Evolutionary conservation across 2,113 vertebrate genomes (phyloP), one percentile per base, ranked within the genome.

Genomic region (Strix uralensis): DNA sequence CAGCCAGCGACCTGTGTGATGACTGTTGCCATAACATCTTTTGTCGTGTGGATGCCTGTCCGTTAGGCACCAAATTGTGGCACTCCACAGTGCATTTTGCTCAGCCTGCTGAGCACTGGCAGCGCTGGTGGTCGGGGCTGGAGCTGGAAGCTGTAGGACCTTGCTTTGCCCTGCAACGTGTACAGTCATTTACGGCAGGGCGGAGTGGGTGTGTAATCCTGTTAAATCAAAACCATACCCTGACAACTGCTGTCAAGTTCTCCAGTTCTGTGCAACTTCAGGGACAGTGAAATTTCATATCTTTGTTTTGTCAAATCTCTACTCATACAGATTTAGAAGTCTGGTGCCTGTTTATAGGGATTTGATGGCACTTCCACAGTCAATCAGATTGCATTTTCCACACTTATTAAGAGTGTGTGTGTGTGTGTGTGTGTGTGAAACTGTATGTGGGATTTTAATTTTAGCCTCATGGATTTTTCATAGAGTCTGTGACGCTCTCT

Each of bases 381-480:
- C 74, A 63, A 10, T 81, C 84, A 70, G 26, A 5, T n/a, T 51
- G 47, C 40, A 40, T 54, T 92, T 74, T 90, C 72, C 77, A 62
- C 40, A 17, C 69, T 90, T 71, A 62, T 7, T 54, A 11, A 63
- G 51, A 23, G 12, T 18, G 13, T 32, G 46, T 44, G 23, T 20
- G 46, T 46, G 46, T 47, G 13, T 5, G 17, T 21, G 25, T 40
- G 59, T 7, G 57, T 11, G 52, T 7, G 1, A 55, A 49, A 47
- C 27, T 26, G 13, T 78, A 18, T 5, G 18, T 55, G 40, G 62
- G 58, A 52, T 79, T 96, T 94, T 78, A 74, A 81, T 91, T 96
- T 77, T 8, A 58, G 62, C 58, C 18, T 82, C 46, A 26, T 82
- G 26, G 67, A 61, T 86, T 90, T 95, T 95, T 95, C 72, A 63